Evolutionary conservation across 2,888 invertebrate species (phyloP).

Genomic region (Cheilosia variabilis): DNA sequence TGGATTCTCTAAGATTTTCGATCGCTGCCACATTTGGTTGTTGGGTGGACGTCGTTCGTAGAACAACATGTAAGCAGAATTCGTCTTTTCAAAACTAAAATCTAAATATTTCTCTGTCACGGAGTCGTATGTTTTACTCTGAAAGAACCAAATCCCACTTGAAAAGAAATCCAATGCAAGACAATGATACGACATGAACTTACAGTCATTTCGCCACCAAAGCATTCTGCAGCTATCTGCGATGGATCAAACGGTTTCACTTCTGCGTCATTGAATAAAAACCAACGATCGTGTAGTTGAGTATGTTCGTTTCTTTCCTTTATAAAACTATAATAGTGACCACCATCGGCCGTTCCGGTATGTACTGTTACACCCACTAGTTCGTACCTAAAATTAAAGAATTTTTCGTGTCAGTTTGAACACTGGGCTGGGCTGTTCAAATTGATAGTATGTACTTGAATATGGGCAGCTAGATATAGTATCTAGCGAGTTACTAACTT

Average conservation of each 20-base stretch:
- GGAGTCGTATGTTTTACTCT: constrained; percentile 98
- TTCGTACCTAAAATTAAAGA: constrained; percentile 86
- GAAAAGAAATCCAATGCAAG: constrained; percentile 39
- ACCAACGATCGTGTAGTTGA: constrained; percentile 93
- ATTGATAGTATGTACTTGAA: too few relatives aligned
- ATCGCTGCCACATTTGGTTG: constrained; percentile 53
- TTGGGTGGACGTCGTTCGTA: constrained; percentile 91
- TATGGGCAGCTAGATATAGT: too few relatives aligned
- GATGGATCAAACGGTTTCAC: constrained; percentile 97
- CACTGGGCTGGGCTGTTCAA: too few relatives aligned
- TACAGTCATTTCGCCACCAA: constrained; percentile 98
- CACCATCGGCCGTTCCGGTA: constrained; percentile 98
- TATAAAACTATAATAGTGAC: constrained; percentile 98
- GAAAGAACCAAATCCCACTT: constrained; percentile 78
- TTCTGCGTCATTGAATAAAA: constrained; percentile 95
- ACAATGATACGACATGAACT: constrained; percentile 74
- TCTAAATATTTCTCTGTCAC: constrained; percentile 99
- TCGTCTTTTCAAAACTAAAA: constrained; percentile 98
- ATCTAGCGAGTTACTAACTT: too few relatives aligned
- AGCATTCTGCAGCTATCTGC: constrained; percentile 97
- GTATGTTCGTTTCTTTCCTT: constrained; percentile 90
- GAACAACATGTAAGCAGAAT: constrained; percentile 98
- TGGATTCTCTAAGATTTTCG: constrained; percentile 56
- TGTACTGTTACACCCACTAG: constrained; percentile 97
- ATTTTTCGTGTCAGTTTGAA: neutral